Conservation (phyloP, 2,797 vertebrate species). For the Lutjanus argentimaculatus region DNA sequence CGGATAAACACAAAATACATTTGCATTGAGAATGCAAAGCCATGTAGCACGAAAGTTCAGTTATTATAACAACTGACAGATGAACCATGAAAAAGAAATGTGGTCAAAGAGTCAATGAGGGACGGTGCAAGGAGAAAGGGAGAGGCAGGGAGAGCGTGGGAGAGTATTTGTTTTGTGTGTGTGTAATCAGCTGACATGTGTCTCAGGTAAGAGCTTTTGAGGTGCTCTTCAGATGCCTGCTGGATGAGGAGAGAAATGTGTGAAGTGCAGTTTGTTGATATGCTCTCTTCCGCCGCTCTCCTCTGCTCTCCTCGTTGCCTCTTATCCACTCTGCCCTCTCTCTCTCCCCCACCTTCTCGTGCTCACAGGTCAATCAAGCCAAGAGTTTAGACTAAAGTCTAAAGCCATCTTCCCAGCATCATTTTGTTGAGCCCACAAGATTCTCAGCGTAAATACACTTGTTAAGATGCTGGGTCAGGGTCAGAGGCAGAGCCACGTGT, state of each 20-base stretch:
- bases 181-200: conserved; percentile 52
- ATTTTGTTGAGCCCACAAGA: conserved; percentile 25
- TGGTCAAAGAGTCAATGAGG: conserved; percentile 28
- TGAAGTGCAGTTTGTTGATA: conserved; percentile 74
- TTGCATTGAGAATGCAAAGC: conserved; percentile 37
- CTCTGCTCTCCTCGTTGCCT: conserved; percentile 49
- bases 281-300: conserved; percentile 48
- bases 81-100: conserved; percentile 30
- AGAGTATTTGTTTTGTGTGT: neutral
- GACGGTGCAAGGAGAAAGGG: neutral
- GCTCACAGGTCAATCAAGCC: conserved; percentile 60
- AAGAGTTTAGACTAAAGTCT: conserved; percentile 34
- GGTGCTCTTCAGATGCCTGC: conserved; percentile 63
- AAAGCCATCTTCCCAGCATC: conserved; percentile 2
- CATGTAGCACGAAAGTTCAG: neutral
- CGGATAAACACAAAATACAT: conserved; percentile 35
- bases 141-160: neutral
- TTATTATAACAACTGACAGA: conserved; percentile 24
- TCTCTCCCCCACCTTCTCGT: conserved; percentile 44
- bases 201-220: conserved; percentile 69
- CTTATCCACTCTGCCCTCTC: conserved; percentile 60
- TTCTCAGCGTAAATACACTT: conserved; percentile 9
- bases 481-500: neutral
- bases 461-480: neutral
- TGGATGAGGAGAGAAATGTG: conserved; percentile 56